These are phyloP conservation scores for Harpegnathos saltator DNA, from an alignment of 1,140 invertebrate genomes.

Conservation along the genomic window DNA sequence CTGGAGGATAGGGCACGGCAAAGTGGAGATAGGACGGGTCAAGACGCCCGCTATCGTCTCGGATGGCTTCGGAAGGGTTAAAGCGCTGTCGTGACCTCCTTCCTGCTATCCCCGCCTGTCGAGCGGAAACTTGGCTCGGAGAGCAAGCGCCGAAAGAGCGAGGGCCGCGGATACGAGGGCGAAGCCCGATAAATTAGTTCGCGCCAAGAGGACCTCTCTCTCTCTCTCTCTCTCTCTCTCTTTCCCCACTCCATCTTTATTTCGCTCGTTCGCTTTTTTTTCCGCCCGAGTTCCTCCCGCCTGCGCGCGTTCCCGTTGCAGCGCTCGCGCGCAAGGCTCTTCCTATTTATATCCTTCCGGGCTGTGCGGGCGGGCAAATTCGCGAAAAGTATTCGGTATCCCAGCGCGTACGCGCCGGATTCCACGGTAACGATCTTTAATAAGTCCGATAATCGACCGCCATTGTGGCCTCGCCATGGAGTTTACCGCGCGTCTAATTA, in stretches of 20 bases:
- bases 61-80: conserved; percentile 77
- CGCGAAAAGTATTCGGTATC: conserved; percentile 48
- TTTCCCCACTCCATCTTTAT: neutral
- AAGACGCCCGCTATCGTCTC: conserved; percentile 76
- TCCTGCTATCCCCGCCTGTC: conserved; percentile 60
- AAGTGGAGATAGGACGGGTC: conserved; percentile 77
- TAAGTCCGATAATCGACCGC: conserved; percentile 59
- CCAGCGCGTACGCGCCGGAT: neutral
- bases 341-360: conserved; percentile 64
- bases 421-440: conserved; percentile 48
- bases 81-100: conserved; percentile 77
- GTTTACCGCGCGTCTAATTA: conserved; percentile 50
- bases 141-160: conserved; percentile 47
- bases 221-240: neutral
- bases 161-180: conserved; percentile 38
- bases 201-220: conserved; percentile 50
- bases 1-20: conserved; percentile 73
- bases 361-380: conserved; percentile 28
- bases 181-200: conserved; percentile 54
- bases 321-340: conserved; percentile 11
- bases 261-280: neutral
- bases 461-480: conserved; percentile 45
- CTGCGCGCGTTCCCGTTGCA: neutral
- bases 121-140: conserved; percentile 62
- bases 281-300: neutral